These are phyloP conservation scores for Coturnix japonica DNA, from an alignment of 2,113 vertebrate genomes.

Conservation along the genomic window DNA sequence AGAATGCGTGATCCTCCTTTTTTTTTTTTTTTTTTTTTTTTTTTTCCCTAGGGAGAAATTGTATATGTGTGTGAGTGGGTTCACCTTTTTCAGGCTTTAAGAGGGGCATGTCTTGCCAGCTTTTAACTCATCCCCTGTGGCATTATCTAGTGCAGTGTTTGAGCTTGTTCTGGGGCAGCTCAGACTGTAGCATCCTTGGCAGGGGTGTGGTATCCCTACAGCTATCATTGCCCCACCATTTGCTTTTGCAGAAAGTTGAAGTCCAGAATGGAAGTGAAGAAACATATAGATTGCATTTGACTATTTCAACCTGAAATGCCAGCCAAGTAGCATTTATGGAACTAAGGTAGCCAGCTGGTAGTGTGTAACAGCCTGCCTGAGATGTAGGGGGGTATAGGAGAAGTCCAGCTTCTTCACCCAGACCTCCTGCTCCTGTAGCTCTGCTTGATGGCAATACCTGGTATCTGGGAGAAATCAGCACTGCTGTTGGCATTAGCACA, in stretches of 20 bases:
- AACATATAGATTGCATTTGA: not conserved
- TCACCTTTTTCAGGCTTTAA: not conserved
- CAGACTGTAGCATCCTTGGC: not conserved
- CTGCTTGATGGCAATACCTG: not conserved
- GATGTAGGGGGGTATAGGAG: not conserved
- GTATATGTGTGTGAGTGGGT: not conserved
- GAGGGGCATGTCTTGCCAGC: not conserved
- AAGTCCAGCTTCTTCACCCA: not conserved
- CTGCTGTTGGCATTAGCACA: not conserved
- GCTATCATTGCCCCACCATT: not conserved
- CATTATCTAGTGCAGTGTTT: not conserved
- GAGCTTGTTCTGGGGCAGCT: not conserved
- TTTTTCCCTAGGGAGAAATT: not conserved
- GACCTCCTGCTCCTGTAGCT: not conserved
- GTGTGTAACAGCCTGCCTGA: not conserved
- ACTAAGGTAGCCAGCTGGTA: not conserved
- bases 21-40: rapidly evolving
- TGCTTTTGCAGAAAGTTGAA: not conserved
- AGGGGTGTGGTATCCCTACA: not conserved
- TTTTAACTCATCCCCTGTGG: rapidly evolving
- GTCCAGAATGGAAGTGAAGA: not conserved
- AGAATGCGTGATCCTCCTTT: not conserved
- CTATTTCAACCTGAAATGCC: conserved; percentile 15
- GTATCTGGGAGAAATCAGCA: not conserved
- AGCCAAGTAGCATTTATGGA: conserved; percentile 31